Percentiles rank a stretch among this genome's conserved stretches.
phyloP scores from a whole-genome alignment of 2,113 vertebrate species.

The Heterotis niloticus region DNA sequence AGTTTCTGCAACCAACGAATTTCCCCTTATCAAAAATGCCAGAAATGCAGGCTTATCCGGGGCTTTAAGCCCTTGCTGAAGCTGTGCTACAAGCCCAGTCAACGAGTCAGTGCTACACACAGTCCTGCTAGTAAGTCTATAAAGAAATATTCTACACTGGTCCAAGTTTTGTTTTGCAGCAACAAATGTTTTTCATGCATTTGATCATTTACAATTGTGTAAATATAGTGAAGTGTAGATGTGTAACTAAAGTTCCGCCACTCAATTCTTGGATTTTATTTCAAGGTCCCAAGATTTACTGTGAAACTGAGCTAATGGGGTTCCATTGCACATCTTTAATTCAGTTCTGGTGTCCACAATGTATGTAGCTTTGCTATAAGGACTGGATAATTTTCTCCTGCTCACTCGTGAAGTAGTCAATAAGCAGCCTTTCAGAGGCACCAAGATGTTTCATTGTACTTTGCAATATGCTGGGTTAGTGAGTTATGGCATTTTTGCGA shows the following conservation, averaged over 20 bases:
- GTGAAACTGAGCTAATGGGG: neutral
- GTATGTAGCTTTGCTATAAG: neutral
- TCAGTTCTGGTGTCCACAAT: neutral
- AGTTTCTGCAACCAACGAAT: slow-evolving; percentile 3
- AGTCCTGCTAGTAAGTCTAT: too few species aligned
- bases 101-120: neutral
- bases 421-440: neutral
- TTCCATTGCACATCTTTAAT: slow-evolving; percentile 2
- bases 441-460: neutral
- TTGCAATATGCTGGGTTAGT: neutral
- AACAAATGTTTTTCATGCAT: neutral
- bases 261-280: neutral
- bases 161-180: neutral
- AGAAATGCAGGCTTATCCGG: neutral
- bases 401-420: slow-evolving; percentile 4
- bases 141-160: too few species aligned
- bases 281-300: neutral
- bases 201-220: neutral
- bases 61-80: neutral
- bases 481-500: slow-evolving; percentile 7
- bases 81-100: neutral
- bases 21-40: neutral
- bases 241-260: neutral
- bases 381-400: slow-evolving; percentile 2
- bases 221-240: too few species aligned